A percentile compares a stretch with the other conserved stretches of the same genome.
Evolutionary conservation across 2,113 vertebrate species (phyloP).

Genomic region (Cricetomys ansorgei): DNA sequence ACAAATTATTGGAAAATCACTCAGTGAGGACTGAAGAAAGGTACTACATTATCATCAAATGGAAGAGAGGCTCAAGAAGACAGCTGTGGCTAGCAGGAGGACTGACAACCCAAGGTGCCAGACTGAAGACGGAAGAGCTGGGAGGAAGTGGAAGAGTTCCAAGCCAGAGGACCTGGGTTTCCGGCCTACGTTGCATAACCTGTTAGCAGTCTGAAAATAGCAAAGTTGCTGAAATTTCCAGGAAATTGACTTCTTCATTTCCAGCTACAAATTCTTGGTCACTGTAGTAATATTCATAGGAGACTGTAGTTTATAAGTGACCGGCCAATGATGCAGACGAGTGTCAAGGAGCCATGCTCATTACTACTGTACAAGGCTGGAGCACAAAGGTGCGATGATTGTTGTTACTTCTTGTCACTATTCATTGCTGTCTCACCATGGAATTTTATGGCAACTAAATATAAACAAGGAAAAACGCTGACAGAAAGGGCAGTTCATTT

Average conservation of each 20-base stretch:
- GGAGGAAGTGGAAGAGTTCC: rapidly evolving
- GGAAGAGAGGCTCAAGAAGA: slow-evolving; percentile 22
- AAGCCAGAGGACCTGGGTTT: background rate
- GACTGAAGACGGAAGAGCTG: background rate
- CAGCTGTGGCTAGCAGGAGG: background rate
- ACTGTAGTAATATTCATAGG: background rate
- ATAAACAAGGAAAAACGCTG: slow-evolving; percentile 38
- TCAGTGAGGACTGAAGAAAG: slow-evolving; percentile 68
- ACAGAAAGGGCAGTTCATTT: slow-evolving; percentile 47
- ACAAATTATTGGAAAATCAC: slow-evolving; percentile 80
- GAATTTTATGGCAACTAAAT: slow-evolving; percentile 49
- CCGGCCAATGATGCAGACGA: background rate
- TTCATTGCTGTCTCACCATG: background rate
- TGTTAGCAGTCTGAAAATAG: background rate
- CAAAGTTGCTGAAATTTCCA: slow-evolving; percentile 15
- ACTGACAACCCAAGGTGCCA: background rate
- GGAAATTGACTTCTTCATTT: background rate
- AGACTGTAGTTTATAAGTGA: background rate
- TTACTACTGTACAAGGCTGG: background rate
- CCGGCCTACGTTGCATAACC: background rate
- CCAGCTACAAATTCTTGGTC: background rate
- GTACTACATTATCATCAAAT: slow-evolving; percentile 60
- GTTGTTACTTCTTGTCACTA: background rate
- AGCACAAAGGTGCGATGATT: background rate
- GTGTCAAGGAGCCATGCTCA: background rate